Percentiles rank a stretch among this genome's conserved stretches.
phyloP scores from a whole-genome alignment of 2,797 vertebrate genomes.

The Lacerta viridis region DNA sequence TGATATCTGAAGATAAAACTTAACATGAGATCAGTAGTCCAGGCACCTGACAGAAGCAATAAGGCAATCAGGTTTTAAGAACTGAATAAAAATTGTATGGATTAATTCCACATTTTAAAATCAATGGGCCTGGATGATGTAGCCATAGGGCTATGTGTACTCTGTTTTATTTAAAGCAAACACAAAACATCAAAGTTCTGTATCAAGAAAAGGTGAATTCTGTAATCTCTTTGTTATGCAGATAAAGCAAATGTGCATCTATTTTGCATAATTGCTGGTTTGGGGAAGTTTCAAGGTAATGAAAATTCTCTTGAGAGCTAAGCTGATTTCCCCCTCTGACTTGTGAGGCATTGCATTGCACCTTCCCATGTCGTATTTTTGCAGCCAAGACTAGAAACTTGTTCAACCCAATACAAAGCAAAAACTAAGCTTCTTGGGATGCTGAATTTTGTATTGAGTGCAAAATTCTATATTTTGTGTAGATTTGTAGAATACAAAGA shows the following conservation, averaged over 20 bases:
- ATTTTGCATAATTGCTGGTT: neutral
- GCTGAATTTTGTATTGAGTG: neutral
- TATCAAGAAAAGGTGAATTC: neutral
- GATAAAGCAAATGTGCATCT: neutral
- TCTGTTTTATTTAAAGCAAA: neutral
- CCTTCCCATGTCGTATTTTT: neutral
- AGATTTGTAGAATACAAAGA: neutral
- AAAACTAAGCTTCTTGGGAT: neutral
- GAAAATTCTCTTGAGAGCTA: neutral
- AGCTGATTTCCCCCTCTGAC: neutral
- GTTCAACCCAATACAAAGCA: neutral
- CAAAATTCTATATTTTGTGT: neutral
- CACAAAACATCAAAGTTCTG: neutral
- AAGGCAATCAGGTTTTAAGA: neutral
- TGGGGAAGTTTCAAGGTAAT: neutral
- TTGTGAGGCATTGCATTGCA: neutral
- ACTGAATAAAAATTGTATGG: neutral
- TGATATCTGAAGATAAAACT: constrained; percentile 9
- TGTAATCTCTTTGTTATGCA: neutral
- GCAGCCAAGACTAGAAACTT: neutral
- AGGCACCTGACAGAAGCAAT: neutral
- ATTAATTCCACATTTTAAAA: constrained; percentile 1
- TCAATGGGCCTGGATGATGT: neutral
- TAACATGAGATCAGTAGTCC: neutral
- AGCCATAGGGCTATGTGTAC: neutral